Evolutionary conservation across 2,888 invertebrate species (phyloP).

Genomic region (Boloria selene): DNA sequence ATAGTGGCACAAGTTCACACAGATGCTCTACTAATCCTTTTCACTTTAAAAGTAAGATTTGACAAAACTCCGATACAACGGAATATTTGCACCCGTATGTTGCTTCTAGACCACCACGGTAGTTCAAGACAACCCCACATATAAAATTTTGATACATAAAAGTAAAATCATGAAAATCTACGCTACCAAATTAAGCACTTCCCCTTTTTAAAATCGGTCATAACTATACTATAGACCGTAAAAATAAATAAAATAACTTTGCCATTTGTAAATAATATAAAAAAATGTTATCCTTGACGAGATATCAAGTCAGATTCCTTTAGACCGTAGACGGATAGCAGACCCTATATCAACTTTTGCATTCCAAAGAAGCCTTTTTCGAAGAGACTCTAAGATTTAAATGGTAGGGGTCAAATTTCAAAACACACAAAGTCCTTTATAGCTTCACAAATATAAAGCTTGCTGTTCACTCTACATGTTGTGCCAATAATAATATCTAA

Average conservation of each 20-base stretch:
- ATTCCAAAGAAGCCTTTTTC: conserved; percentile 27
- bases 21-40: no score
- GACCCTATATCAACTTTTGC: conserved; percentile 32
- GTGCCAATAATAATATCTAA: not conserved
- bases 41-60: no score
- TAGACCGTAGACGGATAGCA: conserved; percentile 16
- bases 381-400: conserved; percentile 16
- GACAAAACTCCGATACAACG: no score
- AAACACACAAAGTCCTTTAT: conserved; percentile 11
- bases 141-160: no score
- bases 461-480: not conserved
- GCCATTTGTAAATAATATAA: conserved; percentile 1
- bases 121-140: no score
- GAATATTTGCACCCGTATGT: no score
- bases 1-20: no score
- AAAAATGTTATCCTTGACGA: conserved; percentile 25
- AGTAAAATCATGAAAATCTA: no score
- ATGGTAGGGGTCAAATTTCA: conserved; percentile 15
- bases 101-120: no score
- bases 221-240: not conserved
- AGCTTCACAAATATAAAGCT: conserved; percentile 14
- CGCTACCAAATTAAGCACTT: no score
- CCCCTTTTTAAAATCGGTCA: not conserved
- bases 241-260: not conserved
- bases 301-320: conserved; percentile 28